Conservation (phyloP, 2,888 invertebrate genomes). For the Coenonympha arcania region DNA sequence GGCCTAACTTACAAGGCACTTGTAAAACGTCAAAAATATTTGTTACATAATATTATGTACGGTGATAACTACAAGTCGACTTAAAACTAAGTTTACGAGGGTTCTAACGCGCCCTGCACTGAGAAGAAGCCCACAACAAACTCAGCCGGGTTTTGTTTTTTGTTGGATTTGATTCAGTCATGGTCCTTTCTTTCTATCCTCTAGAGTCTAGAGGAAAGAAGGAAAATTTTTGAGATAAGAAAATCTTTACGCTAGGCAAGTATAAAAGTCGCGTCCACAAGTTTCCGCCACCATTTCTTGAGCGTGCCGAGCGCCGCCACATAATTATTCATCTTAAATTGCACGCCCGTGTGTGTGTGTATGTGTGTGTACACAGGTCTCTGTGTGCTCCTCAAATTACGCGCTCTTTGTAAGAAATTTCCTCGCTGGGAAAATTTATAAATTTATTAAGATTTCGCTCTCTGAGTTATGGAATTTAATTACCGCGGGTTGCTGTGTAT, state of each 20-base stretch:
- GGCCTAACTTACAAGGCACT: too few species aligned
- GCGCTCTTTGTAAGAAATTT: constrained; percentile 59
- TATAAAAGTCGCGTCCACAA: constrained; percentile 39
- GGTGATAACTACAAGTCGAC: too few species aligned
- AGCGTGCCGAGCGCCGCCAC: constrained; percentile 65
- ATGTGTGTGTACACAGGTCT: constrained; percentile 18
- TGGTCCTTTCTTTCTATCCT: too few species aligned
- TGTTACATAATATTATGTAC: too few species aligned
- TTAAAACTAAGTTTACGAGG: too few species aligned
- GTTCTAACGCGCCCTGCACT: too few species aligned
- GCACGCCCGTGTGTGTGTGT: constrained; percentile 61
- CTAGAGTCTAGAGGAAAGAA: too few species aligned
- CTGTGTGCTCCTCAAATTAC: constrained; percentile 52
- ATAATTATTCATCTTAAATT: constrained; percentile 76
- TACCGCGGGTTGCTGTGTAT: constrained; percentile 26
- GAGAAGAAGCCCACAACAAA: too few species aligned
- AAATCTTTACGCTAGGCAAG: not conserved
- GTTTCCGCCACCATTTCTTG: constrained; percentile 38
- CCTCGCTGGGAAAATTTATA: constrained; percentile 59
- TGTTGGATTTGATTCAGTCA: too few species aligned
- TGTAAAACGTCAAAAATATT: too few species aligned
- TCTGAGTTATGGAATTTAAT: constrained; percentile 47
- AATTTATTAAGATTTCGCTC: constrained; percentile 61
- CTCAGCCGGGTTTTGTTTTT: too few species aligned
- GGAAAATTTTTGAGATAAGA: not conserved